Evolutionary conservation across 2,113 vertebrate species (phyloP), one percentile per base, ranked within the genome.

Genomic region (Phoxinus phoxinus): DNA sequence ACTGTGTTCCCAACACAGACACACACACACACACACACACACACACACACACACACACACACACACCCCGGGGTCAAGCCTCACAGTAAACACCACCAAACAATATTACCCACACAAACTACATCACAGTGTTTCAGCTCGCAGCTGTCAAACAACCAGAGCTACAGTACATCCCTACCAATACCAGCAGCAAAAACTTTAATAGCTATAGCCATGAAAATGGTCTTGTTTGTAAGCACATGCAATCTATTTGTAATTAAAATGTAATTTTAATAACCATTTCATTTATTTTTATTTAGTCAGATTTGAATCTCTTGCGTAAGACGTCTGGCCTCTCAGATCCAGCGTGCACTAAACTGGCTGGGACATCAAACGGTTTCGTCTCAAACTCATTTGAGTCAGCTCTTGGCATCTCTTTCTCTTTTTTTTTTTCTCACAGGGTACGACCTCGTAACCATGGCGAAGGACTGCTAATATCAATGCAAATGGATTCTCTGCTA

Each of bases 301-400:
- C 51, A 6, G 6, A 61, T 84, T 46, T 46, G 6, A 51, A 65
- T 21, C 9, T 67, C 74, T 85, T 53, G 37, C 35, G 0, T 74
- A 41, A 53, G 23, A 76, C 3, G 67, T 56, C 48, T 59, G 81
- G 32, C 46, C 6, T 27, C 53, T 41, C 35, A 74, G 19, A 59
- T 9, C 41, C 19, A 67, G 83, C 83, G 17, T 27, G 30, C 56
- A 59, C 17, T 76, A 30, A 53, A 87, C 25, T 44, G 59, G 86
- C 32, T 0, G 5, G 0, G 35, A 73, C 73, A 90, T 92, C 72
- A 93, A 91, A 92, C 63, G 78, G 86, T 89, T 83, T 32, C 65
- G 58, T 82, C 78, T 58, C 88, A 90, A 87, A 88, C 88, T 92
- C 77, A 89, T 90, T 92, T 88, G 81, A 73, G 75, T 85, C 61